Evolutionary conservation across 2,797 vertebrate genomes (phyloP), one percentile per base, ranked within the genome.

Genomic region (Paedocypris micromegethes): DNA sequence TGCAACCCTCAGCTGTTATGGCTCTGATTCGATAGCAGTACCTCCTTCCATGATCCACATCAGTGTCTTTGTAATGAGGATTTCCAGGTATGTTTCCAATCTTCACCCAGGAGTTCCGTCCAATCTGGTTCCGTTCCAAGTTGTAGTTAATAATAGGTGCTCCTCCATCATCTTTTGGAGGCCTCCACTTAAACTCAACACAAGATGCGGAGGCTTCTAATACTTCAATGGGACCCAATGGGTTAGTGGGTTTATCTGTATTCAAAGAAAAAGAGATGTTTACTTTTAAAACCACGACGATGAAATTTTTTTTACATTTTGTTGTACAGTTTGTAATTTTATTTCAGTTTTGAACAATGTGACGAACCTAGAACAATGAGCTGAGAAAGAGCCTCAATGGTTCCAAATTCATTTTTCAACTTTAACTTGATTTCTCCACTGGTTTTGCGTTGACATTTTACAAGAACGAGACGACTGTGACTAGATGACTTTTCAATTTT

Each of bases 11-110:
- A 0, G 87, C 81, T 1, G 83, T 94, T 78, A 91, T 77, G 0
- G 92, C 92, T 64, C 84, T 84, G 81, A 96, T 89, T 41, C 91
- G 91, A 84, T 94, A 96, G 79, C 88, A 85, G 68, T 95, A 97
- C 76, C 88, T 93, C 65, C 69, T 83, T 60, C 93, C 93, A 59
- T 84, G 88, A 65, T 96, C 92, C 72, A 93, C 90, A 71, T 86
- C 81, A 0, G 76, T 86, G 0, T 91, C 93, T 76, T 88, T 92
- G 79, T 88, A 90, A 64, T 86, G 91, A 9, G 86, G 75, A 71
- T 84, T 87, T n/a, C 76, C 77, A 0, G 84, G 83, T 38, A 82
- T 78, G 81, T 93, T 89, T 6, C 92, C 94, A 70, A 94, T 75
- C 50, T 89, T 88, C 75, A 84, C 88, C 95, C 93, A 93, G 5